These are phyloP conservation scores for Lamprologus ornatipinnis DNA, from an alignment of 2,113 vertebrate species.

Conservation along the genomic window DNA sequence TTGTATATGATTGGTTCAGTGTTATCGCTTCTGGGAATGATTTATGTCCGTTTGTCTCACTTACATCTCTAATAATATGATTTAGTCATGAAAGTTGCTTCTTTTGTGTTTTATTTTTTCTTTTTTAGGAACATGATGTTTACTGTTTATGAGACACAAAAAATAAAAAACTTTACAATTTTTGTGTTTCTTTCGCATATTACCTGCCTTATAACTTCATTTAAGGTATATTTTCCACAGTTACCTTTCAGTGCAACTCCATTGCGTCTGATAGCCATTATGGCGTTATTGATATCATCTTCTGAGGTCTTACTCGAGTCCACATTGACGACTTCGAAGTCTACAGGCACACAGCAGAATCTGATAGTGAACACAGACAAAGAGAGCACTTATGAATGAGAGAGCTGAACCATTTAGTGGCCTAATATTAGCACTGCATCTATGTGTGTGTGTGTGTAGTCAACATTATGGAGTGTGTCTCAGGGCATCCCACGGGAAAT, in stretches of 20 bases:
- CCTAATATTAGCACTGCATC: not conserved
- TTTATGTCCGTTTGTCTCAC: not conserved
- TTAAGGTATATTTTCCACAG: not conserved
- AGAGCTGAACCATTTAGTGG: not conserved
- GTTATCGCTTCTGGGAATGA: not conserved
- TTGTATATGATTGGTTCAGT: not conserved
- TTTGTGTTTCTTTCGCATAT: not conserved
- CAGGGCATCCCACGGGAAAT: not conserved
- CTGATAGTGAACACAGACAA: constrained; percentile 42
- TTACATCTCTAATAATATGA: not conserved
- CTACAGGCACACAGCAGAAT: constrained; percentile 86
- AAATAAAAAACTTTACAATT: not conserved
- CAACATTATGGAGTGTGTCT: not conserved
- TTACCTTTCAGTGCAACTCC: constrained; percentile 87
- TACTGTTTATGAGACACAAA: not conserved
- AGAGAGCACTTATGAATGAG: not conserved
- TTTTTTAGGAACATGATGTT: not conserved
- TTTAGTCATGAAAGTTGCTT: not conserved
- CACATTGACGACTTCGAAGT: constrained; percentile 88
- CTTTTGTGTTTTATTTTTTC: not conserved
- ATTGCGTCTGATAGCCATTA: constrained; percentile 89
- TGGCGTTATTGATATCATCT: constrained; percentile 82
- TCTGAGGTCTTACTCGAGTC: constrained; percentile 65
- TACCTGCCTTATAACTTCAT: accelerated
- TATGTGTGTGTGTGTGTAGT: not conserved